phyloP scores from a whole-genome alignment of 1,140 invertebrate species.

The Batillaria attramentaria region DNA sequence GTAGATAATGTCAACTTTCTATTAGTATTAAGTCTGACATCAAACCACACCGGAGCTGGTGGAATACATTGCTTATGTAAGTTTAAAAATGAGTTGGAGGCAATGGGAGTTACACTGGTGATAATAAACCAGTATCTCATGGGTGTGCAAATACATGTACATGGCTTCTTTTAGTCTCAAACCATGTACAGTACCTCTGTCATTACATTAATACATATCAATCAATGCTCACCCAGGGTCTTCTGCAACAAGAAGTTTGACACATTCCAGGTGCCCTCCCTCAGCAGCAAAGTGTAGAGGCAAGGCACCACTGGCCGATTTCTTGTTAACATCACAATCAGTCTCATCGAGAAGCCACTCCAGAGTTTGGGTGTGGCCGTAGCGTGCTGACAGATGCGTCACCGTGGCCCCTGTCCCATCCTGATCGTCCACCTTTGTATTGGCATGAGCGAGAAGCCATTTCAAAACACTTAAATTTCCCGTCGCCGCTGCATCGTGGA shows the following conservation, averaged over 20 bases:
- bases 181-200: neutral
- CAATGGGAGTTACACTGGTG: neutral
- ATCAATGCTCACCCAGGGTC: constrained; percentile 57
- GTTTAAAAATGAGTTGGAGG: neutral
- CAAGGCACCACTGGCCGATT: constrained; percentile 76
- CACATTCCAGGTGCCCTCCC: constrained; percentile 86
- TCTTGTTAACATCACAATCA: constrained; percentile 75
- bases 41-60: too few species aligned
- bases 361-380: constrained; percentile 75
- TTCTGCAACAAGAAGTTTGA: constrained; percentile 82
- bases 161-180: neutral
- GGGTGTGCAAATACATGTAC: neutral
- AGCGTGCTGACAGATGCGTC: constrained; percentile 72
- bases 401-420: constrained; percentile 71
- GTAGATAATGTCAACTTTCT: too few species aligned
- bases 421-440: constrained; percentile 65
- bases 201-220: neutral
- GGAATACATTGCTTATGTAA: too few species aligned
- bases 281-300: constrained; percentile 90
- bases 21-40: too few species aligned
- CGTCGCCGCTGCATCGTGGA: constrained; percentile 73
- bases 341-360: constrained; percentile 77
- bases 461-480: constrained; percentile 69
- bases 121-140: neutral
- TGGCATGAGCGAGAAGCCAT: constrained; percentile 69